Base-by-base conservation (phyloP, 2,797 vertebrate species). In the Platalea minor region DNA sequence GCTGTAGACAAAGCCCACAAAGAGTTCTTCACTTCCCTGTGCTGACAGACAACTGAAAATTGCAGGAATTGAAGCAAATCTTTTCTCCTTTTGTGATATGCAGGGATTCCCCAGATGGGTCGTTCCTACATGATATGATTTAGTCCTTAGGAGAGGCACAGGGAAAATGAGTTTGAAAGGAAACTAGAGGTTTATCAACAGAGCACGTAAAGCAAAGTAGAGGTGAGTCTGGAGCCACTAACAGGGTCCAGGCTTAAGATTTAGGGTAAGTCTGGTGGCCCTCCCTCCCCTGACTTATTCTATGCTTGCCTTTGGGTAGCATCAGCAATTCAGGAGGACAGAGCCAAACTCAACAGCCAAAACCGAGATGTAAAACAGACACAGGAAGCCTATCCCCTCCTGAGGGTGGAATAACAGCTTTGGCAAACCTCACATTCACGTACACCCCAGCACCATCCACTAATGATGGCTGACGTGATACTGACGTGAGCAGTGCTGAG, bases 401-500 rank as follows among this genome's bases (percentile, higher is more conserved):
- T 18, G 28, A 50, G 57, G 33, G 6, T 67, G 50, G 73, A 88
- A 33, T 17, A 80, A 25, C 25, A 61, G 23, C 45, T 82, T 88
- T 46, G 37, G 60, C 45, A 86, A 69, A 33, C 10, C 20, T 68
- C 28, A 37, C 3, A 0, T 45, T 35, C 67, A 48, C 4, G 0
- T 26, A n/a, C 23, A 41, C 8, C n/a, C 51, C 79, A 18, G 67
- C 4, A 46, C 29, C 48, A 21, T 21, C 31, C 65, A 3, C 48
- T 74, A n/a, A 29, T 8, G 11, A 4, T 17, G 37, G n/a, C 14
- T 46, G 45, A 46, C 19, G 45, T 46, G 18, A 39, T 4, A 10
- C 9, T 26, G 54, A 24, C 0, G 0, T 5, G 10, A 57, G 78
- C 41, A 8, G 0, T 8, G 45, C 4, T 4, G 37, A 35, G 17